Evolutionary conservation across 2,797 vertebrate species (phyloP), one percentile per base, ranked within the genome.

Genomic region (Sebastes steindachneri): DNA sequence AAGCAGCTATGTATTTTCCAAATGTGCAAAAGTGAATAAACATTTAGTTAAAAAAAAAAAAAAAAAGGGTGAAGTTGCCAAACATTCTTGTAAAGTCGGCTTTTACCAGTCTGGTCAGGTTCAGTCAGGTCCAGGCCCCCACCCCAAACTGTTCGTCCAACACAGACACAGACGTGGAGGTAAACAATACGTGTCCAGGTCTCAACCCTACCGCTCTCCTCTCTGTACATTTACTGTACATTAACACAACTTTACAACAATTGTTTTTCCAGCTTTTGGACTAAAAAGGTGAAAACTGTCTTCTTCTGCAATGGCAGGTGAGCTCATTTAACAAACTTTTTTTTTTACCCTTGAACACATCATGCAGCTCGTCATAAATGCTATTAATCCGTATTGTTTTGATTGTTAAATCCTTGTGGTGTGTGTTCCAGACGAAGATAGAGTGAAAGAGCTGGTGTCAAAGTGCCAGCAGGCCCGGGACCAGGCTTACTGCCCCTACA

Each of bases 401-500:
- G 35, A 5, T 1, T 37, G 3, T 67, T 3, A 9, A 67, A n/a
- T 26, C 3, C 66, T 6, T 1, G 0, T 73, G 12, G 0, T 67
- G 17, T 57, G 0, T 70, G 19, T 77, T 4, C 10, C 12, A 0
- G 19, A 15, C 8, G 54, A 82, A 94, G 94, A 89, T 35, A 73
- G 70, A 86, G 85, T 96, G 1, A 81, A 89, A 63, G 94, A 95
- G 86, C 92, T 96, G 5, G 77, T 96, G 25, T 91, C 89, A 4
- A 91, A 91, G 86, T 96, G 96, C 73, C 88, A 94, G 53, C 87
- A 95, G 90, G 95, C 95, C 57, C 92, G 92, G 57, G 88, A 93
- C 63, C 88, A 88, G 87, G 95, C 95, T 1, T 96, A 96, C 86
- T 96, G 95, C 65, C 96, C 96, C 0, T 96, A 96, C 88, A 96